Evolutionary conservation across 2,113 vertebrate species (phyloP).

Genomic region (Galbula dea): DNA sequence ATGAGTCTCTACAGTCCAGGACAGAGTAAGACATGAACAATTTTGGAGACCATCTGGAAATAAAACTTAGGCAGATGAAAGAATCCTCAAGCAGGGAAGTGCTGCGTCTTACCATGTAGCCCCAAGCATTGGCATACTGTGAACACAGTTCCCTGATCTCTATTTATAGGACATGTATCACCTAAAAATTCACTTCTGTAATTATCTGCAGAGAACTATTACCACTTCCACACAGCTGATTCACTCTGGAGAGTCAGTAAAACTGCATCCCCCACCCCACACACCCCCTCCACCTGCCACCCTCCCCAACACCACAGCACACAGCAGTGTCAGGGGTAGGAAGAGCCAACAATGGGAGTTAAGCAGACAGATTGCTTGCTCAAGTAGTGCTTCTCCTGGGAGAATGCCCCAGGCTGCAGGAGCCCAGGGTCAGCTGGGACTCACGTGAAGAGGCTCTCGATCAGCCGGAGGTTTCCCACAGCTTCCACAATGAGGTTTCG

Average conservation of each 20-base stretch:
- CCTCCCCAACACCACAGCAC: background rate
- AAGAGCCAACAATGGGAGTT: background rate
- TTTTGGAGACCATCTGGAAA: background rate
- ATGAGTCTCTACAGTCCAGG: background rate
- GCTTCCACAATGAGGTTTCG: constrained; percentile 93
- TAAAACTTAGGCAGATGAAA: background rate
- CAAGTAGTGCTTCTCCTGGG: background rate
- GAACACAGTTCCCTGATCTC: background rate
- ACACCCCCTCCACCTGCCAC: too few relatives aligned
- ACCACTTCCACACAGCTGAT: background rate
- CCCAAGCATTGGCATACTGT: background rate
- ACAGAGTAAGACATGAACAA: background rate
- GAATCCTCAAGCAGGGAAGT: background rate
- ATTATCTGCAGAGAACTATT: background rate
- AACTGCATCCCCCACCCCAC: background rate
- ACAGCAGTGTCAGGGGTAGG: background rate
- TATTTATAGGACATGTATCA: fast-evolving
- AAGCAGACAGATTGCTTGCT: background rate
- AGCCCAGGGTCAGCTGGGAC: too few relatives aligned
- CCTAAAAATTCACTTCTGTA: background rate
- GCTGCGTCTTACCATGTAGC: background rate
- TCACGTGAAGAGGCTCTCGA: constrained; percentile 92
- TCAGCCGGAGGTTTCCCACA: constrained; percentile 81
- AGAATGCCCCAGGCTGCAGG: fast-evolving
- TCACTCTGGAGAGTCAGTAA: background rate